These are phyloP conservation scores for Harpagoxenus sublaevis DNA, from an alignment of 2,888 invertebrate genomes.

Conservation along the genomic window DNA sequence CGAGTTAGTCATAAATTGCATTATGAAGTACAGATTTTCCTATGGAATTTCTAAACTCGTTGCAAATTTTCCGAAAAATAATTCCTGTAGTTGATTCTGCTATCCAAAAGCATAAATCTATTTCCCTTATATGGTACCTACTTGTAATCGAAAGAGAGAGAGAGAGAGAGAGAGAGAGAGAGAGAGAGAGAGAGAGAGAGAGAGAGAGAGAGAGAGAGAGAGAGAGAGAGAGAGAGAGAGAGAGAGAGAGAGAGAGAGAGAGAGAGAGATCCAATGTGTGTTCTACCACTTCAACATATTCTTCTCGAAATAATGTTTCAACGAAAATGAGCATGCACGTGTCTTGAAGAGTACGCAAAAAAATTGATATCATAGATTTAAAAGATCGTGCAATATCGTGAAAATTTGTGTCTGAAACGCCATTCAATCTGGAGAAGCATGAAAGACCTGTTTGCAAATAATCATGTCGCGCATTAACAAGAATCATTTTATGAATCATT, in stretches of 20 bases:
- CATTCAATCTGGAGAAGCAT: background rate
- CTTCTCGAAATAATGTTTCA: slow-evolving; percentile 16
- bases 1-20: background rate
- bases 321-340: slow-evolving; percentile 48
- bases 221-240: background rate
- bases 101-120: background rate
- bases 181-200: background rate
- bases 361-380: background rate
- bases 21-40: background rate
- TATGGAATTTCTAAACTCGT: background rate
- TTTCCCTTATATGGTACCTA: background rate
- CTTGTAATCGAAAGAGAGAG: background rate
- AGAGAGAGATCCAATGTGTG: background rate
- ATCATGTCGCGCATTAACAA: background rate
- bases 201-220: background rate
- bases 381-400: background rate
- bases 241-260: background rate
- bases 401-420: background rate
- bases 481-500: background rate
- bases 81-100: background rate
- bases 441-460: background rate
- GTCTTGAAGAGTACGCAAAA: background rate
- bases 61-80: slow-evolving; percentile 12
- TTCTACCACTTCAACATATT: slow-evolving; percentile 4
- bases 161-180: background rate